Percentiles rank a stretch among this genome's conserved stretches.
These are phyloP conservation scores for Myodes glareolus DNA, from an alignment of 2,113 vertebrate species.

Conservation along the genomic window DNA sequence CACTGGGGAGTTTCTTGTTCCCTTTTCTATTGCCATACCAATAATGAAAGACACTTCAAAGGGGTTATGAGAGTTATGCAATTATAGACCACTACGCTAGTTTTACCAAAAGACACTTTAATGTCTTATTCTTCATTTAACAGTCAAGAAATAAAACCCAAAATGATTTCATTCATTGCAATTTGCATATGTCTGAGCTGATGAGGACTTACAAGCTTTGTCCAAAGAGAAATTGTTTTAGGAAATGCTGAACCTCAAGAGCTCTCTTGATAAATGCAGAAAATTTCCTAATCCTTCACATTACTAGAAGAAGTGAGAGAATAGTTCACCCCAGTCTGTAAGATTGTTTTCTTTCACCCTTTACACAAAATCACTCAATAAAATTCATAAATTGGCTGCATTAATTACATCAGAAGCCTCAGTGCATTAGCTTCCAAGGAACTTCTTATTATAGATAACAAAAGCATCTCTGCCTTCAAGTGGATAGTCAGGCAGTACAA, in stretches of 20 bases:
- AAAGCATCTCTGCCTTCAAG: not conserved
- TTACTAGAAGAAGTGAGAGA: not conserved
- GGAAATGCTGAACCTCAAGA: not conserved
- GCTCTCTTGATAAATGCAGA: not conserved
- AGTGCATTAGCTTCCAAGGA: not conserved
- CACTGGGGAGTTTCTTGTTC: not conserved
- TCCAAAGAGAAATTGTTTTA: slow-evolving; percentile 20
- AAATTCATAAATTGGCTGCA: not conserved
- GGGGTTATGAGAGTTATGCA: not conserved
- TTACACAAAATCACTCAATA: slow-evolving; percentile 9
- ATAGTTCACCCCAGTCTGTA: not conserved
- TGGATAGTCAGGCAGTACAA: not conserved
- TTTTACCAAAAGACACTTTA: not conserved
- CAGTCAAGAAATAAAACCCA: not conserved
- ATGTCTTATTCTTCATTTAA: not conserved
- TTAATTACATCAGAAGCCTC: not conserved
- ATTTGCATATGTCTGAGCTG: not conserved
- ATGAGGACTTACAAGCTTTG: not conserved
- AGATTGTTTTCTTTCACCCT: not conserved
- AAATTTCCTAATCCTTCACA: not conserved
- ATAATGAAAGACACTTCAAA: not conserved
- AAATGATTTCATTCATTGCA: not conserved
- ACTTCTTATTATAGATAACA: not conserved
- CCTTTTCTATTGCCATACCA: not conserved
- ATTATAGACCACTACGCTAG: not conserved